Base-by-base conservation (phyloP, 2,113 vertebrate genomes). In the Tyrannus savana region DNA sequence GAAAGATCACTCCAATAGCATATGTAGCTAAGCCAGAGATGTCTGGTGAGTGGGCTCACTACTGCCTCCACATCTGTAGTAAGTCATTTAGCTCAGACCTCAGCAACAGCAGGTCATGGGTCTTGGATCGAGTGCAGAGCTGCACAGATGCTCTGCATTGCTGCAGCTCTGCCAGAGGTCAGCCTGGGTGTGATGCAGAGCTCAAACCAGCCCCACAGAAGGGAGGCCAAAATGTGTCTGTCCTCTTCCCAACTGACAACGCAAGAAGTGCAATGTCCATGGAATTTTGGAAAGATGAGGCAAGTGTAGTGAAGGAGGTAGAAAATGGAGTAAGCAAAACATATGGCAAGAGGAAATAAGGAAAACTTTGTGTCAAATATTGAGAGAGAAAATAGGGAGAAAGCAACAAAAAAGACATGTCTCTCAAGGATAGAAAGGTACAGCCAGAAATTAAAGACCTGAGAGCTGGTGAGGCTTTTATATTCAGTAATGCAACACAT, bases 251-350 rank as follows among this genome's bases (percentile, higher is more conserved):
- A 86, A n/a, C 7, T 9, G 4, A 19, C 37, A 79, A 30, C 4
- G 2, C 7, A 53, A 33, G 47, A 85, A 59, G 7, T 16, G 14
- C 8, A 74, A 25, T 0, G 0, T 18, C 58, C 4, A 1, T 35
- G 37, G 42, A 39, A 62, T 5, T 19, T 27, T 44, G 31, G 33
- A 74, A 86, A 68, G 60, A 53, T 0, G 0, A 9, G n/a, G 62
- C 4, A 10, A 11, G 11, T 55, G 4, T 28, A 44, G 8, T 44
- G 30, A 52, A 84, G 24, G 2, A 88, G 77, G 37, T 19, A 14
- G 12, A 14, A 74, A 74, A 50, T 18, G 9, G 10, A 47, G 27
- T 44, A 60, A 84, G 33, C 1, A 50, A 58, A 68, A 10, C 1
- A 2, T 3, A 3, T 12, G 15, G 5, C 33, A 74, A 42, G 28